Base-by-base conservation (phyloP, 2,113 vertebrate genomes). In the Clarias batrachus region DNA sequence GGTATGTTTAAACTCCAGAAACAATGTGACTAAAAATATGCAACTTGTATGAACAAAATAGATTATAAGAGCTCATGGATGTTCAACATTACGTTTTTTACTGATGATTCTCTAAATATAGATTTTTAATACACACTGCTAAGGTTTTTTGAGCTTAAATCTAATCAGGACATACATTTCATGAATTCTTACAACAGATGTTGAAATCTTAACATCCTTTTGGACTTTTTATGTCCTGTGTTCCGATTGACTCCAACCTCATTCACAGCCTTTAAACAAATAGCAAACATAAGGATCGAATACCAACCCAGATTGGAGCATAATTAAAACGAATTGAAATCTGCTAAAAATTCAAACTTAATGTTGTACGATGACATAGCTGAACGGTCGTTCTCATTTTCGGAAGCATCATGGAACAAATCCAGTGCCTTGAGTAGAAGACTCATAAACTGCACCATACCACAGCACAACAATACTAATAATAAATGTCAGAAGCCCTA, bases 1-100 rank as follows among this genome's bases (percentile, higher is more conserved):
- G 87, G 73, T 89, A 89, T 91, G 92, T 87, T 89, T 90, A 71
- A 57, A 48, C 87, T 80, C 7, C 89, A 63, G 83, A 87, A 77
- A 90, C 88, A 70, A 79, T 68, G 76, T 79, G 21, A 79, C 54
- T 57, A 85, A 80, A 80, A 80, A 86, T 86, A 86, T 70, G 30
- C 33, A 37, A 56, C 27, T 37, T 54, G n/a, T 56, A 57, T 80
- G 30, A 70, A 37, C 21, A 59, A 23, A 52, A 79, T 85, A 60
- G 12, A 74, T 41, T 76, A 80, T 52, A 68, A 71, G 14, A 56
- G 52, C 52, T 80, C 77, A 66, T 85, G 84, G 27, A 27, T 57
- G 59, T 17, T 85, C 48, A 48, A 70, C 59, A n/a, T 80, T 41
- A 62, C 17, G 12, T 21, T 19, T 57, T 80, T 41, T 23, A 30